A percentile compares a stretch with the other conserved stretches of the same genome.
These are phyloP conservation scores for Gerosis bhagava DNA, from an alignment of 2,888 invertebrate species.

Conservation along the genomic window DNA sequence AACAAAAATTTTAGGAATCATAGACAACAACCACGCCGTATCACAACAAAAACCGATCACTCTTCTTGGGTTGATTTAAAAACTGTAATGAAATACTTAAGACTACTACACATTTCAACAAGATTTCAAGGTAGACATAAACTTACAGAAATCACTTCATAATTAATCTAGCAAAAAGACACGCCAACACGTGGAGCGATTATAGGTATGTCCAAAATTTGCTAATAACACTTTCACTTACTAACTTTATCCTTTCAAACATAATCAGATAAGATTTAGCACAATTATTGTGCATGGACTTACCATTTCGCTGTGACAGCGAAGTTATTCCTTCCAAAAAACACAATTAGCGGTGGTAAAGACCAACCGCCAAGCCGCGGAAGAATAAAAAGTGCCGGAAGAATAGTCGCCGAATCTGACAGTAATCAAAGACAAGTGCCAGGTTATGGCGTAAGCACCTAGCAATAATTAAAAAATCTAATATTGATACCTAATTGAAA, in stretches of 20 bases:
- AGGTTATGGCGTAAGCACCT: no score
- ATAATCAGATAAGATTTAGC: slow-evolving; percentile 28
- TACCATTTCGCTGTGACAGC: slow-evolving; percentile 78
- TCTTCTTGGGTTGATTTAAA: no score
- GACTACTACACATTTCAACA: no score
- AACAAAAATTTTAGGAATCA: no score
- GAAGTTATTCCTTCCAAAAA: slow-evolving; percentile 72
- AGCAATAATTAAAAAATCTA: no score
- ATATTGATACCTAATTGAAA: no score
- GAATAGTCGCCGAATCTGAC: slow-evolving; percentile 54
- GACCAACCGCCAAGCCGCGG: slow-evolving; percentile 82
- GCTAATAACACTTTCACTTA: slow-evolving; percentile 45
- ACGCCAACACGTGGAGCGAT: slow-evolving; percentile 43
- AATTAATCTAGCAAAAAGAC: slow-evolving; percentile 34
- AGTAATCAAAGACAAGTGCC: slow-evolving; percentile 55
- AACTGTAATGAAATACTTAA: no score
- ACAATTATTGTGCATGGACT: slow-evolving; percentile 50
- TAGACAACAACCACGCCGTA: no score
- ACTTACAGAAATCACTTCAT: slow-evolving; percentile 28
- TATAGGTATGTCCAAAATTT: slow-evolving; percentile 32
- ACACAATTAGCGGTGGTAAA: slow-evolving; percentile 70
- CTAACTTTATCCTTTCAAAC: slow-evolving; percentile 39
- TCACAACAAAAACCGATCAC: no score
- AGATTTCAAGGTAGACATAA: slow-evolving; percentile 8
- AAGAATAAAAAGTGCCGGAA: slow-evolving; percentile 81